Conservation (phyloP, 2,888 invertebrate species). For the Eupithecia abbreviata region DNA sequence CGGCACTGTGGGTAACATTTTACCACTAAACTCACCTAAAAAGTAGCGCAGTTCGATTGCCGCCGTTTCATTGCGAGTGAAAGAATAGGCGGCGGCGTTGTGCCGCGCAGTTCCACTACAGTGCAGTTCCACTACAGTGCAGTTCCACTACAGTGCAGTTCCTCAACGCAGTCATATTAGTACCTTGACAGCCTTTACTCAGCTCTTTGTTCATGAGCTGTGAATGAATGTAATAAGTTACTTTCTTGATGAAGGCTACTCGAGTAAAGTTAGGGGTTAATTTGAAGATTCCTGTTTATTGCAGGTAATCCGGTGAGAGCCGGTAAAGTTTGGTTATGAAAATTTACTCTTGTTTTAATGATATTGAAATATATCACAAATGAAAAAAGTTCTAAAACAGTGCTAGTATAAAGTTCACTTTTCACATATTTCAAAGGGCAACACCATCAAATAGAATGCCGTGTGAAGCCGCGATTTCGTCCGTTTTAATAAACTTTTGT, state of each 20-base stretch:
- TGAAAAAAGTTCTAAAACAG: not conserved
- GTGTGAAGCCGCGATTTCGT: not conserved
- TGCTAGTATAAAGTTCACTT: not conserved
- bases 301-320: slow-evolving; percentile 28
- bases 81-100: too few relatives aligned
- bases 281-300: slow-evolving; percentile 44
- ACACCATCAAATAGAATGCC: not conserved
- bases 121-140: too few relatives aligned
- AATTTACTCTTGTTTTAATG: slow-evolving; percentile 11
- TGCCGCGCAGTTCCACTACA: too few relatives aligned
- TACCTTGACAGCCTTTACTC: not conserved
- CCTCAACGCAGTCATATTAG: too few relatives aligned
- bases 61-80: too few relatives aligned
- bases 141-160: too few relatives aligned
- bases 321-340: slow-evolving; percentile 26
- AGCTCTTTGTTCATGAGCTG: slow-evolving; percentile 17
- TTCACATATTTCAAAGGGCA: not conserved
- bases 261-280: slow-evolving; percentile 43
- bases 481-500: not conserved
- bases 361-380: not conserved
- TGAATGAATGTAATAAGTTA: slow-evolving; percentile 43
- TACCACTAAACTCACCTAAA: too few relatives aligned
- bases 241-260: slow-evolving; percentile 50
- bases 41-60: too few relatives aligned
- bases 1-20: too few relatives aligned